These are phyloP conservation scores for Andrena praecox DNA, from an alignment of 2,888 invertebrate genomes.

Conservation along the genomic window DNA sequence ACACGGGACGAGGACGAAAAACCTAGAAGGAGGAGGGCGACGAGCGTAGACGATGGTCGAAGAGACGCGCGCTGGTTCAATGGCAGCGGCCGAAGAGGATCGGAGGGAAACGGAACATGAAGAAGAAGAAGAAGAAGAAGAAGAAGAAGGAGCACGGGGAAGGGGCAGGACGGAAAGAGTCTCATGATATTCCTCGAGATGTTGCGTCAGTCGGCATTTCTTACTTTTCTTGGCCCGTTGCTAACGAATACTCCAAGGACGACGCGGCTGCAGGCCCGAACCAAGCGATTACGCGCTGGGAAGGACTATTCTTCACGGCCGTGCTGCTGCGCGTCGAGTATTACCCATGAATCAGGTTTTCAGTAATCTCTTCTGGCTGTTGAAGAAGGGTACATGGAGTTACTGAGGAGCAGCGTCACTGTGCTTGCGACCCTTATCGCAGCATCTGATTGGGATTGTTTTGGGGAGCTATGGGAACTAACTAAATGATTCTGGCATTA, in stretches of 20 bases:
- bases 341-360: neutral
- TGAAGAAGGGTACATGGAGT: too few species aligned
- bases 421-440: too few species aligned
- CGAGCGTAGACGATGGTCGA: slow-evolving; percentile 7
- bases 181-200: slow-evolving; percentile 70
- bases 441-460: too few species aligned
- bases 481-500: too few species aligned
- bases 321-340: neutral
- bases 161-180: slow-evolving; percentile 46
- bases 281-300: neutral
- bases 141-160: slow-evolving; percentile 1
- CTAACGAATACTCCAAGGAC: slow-evolving; percentile 58
- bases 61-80: slow-evolving; percentile 6
- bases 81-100: slow-evolving; percentile 5
- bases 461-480: too few species aligned
- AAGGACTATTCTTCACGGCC: slow-evolving; percentile 33
- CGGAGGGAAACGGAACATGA: slow-evolving; percentile 3
- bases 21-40: neutral
- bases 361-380: too few species aligned
- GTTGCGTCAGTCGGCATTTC: slow-evolving; percentile 69
- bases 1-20: slow-evolving; percentile 36
- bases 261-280: neutral
- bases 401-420: too few species aligned
- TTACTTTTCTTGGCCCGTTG: slow-evolving; percentile 60
- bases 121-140: too few species aligned